Conservation (phyloP, 2,888 invertebrate species). For the Ashinkailepas kermadecensis region DNA sequence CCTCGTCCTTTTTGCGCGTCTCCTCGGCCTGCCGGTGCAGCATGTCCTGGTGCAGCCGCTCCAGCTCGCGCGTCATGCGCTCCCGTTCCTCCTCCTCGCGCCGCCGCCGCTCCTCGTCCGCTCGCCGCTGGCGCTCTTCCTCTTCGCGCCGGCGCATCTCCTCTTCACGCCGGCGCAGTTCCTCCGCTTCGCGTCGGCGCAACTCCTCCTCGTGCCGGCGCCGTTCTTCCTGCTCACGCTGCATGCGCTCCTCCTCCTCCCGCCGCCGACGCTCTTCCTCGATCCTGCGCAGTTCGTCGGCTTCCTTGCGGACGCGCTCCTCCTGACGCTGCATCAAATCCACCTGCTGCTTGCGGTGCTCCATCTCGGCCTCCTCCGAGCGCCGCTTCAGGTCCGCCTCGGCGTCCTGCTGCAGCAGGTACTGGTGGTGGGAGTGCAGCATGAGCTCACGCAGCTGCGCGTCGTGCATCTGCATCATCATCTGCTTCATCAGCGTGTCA, state of each 20-base stretch:
- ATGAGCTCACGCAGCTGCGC: background rate
- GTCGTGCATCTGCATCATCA: background rate
- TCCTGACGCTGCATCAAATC: background rate
- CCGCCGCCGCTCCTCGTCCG: background rate
- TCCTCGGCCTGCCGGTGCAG: background rate
- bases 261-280: slow-evolving; percentile 14
- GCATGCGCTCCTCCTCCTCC: background rate
- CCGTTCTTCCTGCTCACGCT: background rate
- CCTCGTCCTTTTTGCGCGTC: background rate
- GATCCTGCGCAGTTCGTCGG: background rate
- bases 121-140: background rate
- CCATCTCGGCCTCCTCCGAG: background rate
- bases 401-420: background rate
- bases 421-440: background rate
- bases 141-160: background rate
- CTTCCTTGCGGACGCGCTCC: background rate
- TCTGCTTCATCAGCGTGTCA: background rate
- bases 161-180: background rate
- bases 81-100: too few relatives aligned
- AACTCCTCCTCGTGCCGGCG: background rate
- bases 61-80: background rate
- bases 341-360: background rate
- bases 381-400: background rate
- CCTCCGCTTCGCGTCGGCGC: background rate
- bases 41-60: background rate